phyloP scores from a whole-genome alignment of 2,797 vertebrate genomes.

The Oreochromis grahami region DNA sequence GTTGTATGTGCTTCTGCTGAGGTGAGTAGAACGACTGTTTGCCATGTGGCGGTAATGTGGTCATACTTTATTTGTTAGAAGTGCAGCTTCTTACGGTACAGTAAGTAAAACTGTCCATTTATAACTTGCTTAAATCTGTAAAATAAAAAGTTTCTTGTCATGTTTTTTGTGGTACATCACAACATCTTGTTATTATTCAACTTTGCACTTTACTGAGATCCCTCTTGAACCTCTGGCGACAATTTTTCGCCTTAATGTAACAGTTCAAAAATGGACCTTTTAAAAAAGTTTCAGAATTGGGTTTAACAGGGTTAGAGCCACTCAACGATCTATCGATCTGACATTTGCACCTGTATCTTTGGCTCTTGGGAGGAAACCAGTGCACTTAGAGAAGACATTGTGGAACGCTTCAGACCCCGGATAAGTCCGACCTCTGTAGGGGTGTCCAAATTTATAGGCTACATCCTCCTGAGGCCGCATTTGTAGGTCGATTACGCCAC shows the following conservation, averaged over 20 bases:
- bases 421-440: accelerated
- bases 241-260: neutral
- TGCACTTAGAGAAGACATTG: neutral
- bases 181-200: neutral
- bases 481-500: accelerated
- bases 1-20: neutral
- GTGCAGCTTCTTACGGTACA: neutral
- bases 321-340: neutral
- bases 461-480: neutral
- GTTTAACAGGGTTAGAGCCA: neutral
- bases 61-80: neutral
- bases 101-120: neutral
- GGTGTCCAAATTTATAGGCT: neutral
- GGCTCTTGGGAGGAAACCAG: neutral
- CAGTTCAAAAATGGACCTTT: accelerated
- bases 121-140: neutral
- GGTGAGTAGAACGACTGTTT: accelerated
- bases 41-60: neutral
- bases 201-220: neutral
- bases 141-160: neutral
- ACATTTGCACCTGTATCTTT: accelerated
- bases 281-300: neutral
- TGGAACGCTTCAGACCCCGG: accelerated
- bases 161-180: neutral
- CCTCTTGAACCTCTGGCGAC: neutral